Conservation (phyloP, 1,140 invertebrate genomes). For the Coptotermes formosanus region DNA sequence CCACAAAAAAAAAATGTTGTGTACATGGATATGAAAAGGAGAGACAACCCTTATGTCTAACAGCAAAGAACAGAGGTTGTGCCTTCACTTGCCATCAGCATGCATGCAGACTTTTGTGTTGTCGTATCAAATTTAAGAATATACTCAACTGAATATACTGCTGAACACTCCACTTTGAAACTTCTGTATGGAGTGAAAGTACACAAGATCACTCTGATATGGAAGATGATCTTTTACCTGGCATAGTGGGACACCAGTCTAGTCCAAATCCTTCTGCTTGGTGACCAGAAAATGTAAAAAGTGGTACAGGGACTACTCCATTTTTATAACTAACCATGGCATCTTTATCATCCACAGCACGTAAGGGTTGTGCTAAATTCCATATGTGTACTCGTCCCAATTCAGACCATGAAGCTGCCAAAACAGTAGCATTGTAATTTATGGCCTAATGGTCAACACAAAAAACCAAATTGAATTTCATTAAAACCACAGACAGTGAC, state of each 20-base stretch:
- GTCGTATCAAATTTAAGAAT: too few relatives aligned
- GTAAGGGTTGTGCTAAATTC: conserved; percentile 79
- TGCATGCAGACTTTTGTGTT: too few relatives aligned
- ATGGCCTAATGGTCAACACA: conserved; percentile 46
- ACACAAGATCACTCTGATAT: too few relatives aligned
- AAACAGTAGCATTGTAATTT: conserved; percentile 51
- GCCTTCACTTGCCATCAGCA: too few relatives aligned
- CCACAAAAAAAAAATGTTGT: too few relatives aligned
- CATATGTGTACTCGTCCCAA: conserved; percentile 86
- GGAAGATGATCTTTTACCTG: conserved; percentile 55
- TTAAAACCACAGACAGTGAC: background rate
- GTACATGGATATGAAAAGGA: too few relatives aligned
- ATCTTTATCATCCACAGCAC: conserved; percentile 69
- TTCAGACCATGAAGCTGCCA: conserved; percentile 93
- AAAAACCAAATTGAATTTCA: background rate
- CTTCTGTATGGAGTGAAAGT: too few relatives aligned
- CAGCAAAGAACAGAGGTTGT: too few relatives aligned
- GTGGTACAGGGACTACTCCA: conserved; percentile 58
- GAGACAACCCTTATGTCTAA: too few relatives aligned
- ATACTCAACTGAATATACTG: too few relatives aligned
- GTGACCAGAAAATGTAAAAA: conserved; percentile 90
- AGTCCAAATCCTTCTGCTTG: conserved; percentile 90
- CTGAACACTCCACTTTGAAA: too few relatives aligned
- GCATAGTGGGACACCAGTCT: conserved; percentile 82
- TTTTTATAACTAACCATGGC: conserved; percentile 62